Percentiles rank a stretch among this genome's conserved stretches.
phyloP scores from a whole-genome alignment of 2,888 invertebrate species.

The Epinotia bilunana region DNA sequence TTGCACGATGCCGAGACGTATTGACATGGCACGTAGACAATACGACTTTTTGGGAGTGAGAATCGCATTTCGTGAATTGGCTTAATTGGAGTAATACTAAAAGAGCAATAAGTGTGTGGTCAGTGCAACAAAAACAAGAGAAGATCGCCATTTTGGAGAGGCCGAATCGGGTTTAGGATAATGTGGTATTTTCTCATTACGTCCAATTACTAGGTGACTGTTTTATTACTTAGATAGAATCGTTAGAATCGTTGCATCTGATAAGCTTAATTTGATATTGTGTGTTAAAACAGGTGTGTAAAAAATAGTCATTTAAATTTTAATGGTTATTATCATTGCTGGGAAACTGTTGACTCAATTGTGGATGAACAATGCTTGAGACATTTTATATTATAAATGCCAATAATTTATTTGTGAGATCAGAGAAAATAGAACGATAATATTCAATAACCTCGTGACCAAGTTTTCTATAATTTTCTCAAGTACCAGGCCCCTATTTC shows the following conservation, averaged over 20 bases:
- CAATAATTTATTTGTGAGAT: constrained; percentile 1
- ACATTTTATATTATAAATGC: constrained; percentile 9
- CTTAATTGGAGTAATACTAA: constrained; percentile 46
- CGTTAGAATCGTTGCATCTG: neutral
- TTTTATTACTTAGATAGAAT: neutral
- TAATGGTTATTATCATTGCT: neutral
- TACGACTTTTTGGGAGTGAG: constrained; percentile 54
- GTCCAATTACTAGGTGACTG: neutral
- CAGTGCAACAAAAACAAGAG: constrained; percentile 29
- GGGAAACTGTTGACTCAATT: constrained; percentile 5
- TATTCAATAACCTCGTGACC: too few relatives aligned
- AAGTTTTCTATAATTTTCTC: too few relatives aligned
- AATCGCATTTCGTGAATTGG: constrained; percentile 52
- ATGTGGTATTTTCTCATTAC: neutral
- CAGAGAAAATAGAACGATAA: neutral
- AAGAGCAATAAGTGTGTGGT: constrained; percentile 33
- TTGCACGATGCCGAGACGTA: too few relatives aligned
- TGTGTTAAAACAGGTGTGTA: neutral
- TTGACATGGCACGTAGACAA: constrained; percentile 43
- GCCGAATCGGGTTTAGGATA: neutral
- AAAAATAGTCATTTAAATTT: neutral
- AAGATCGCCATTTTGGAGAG: neutral
- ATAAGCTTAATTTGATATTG: neutral
- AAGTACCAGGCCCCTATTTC: too few relatives aligned
- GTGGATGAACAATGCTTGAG: constrained; percentile 5